Evolutionary conservation across 2,797 vertebrate genomes (phyloP).

Genomic region (Nyctalus aviator): DNA sequence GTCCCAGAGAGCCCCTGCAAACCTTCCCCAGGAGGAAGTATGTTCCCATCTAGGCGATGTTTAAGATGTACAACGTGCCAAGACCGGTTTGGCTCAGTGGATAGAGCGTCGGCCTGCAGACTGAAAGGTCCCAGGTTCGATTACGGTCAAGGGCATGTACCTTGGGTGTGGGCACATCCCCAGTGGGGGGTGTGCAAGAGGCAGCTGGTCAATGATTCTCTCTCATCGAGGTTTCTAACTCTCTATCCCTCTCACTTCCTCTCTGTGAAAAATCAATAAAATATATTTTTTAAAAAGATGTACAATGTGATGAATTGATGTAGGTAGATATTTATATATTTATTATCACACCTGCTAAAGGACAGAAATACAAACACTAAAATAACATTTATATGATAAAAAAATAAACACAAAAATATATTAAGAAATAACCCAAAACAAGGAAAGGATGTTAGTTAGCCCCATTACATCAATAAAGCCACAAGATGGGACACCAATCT

Average conservation of each 20-base stretch:
- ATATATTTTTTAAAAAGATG: not conserved
- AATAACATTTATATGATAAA: not conserved
- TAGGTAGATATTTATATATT: not conserved
- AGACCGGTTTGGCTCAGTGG: too few species aligned
- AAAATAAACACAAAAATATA: not conserved
- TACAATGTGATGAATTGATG: not conserved
- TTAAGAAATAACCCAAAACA: not conserved
- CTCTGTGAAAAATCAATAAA: too few species aligned
- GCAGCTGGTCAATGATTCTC: too few species aligned
- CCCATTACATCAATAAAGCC: not conserved
- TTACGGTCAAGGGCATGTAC: too few species aligned
- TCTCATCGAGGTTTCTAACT: too few species aligned
- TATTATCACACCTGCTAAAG: not conserved
- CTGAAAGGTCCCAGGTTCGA: too few species aligned
- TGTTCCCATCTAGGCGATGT: not conserved
- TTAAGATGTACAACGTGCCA: not conserved
- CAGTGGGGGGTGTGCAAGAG: too few species aligned
- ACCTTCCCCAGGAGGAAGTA: not conserved
- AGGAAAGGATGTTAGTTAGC: not conserved
- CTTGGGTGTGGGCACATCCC: too few species aligned
- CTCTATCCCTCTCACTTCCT: too few species aligned
- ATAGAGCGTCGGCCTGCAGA: too few species aligned
- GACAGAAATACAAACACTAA: not conserved
- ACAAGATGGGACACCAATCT: not conserved
- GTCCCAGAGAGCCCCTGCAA: not conserved